Conservation (phyloP, 2,113 vertebrate species). For the Myrmophylax atrothorax region DNA sequence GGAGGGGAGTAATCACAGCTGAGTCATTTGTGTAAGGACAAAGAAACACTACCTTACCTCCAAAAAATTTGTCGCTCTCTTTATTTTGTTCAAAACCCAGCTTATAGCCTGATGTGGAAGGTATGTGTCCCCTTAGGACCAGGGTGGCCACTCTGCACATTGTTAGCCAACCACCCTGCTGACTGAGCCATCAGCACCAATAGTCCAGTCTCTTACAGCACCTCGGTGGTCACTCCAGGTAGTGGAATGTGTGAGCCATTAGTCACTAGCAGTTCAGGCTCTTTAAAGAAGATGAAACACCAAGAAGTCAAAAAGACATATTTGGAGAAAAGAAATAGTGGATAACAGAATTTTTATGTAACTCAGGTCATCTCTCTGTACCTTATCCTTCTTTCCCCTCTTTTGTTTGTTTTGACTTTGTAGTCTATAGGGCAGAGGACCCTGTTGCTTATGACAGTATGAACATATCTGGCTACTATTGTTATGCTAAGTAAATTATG, state of each 20-base stretch:
- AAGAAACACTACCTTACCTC: not conserved
- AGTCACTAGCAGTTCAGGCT: not conserved
- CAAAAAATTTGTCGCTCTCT: not conserved
- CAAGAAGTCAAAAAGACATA: not conserved
- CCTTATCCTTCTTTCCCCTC: not conserved
- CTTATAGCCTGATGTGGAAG: not conserved
- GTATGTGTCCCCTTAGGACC: not conserved
- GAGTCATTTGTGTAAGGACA: not conserved
- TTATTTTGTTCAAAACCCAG: not conserved
- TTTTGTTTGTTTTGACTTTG: slow-evolving; percentile 8
- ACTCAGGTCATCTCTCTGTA: not conserved
- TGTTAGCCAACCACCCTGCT: not conserved
- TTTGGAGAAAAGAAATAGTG: not conserved
- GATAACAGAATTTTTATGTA: not conserved
- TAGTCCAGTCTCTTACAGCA: not conserved
- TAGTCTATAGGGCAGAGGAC: slow-evolving; percentile 7
- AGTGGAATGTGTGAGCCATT: not conserved
- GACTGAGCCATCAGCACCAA: not conserved
- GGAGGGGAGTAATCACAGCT: not conserved
- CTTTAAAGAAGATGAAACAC: not conserved
- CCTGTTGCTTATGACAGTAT: slow-evolving; percentile 34
- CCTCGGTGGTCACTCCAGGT: not conserved
- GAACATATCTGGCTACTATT: not conserved
- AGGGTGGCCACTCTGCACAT: not conserved
- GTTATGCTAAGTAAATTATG: slow-evolving; percentile 40